Evolutionary conservation across 2,797 vertebrate genomes (phyloP).

Genomic region (Acridotheres tristis): DNA sequence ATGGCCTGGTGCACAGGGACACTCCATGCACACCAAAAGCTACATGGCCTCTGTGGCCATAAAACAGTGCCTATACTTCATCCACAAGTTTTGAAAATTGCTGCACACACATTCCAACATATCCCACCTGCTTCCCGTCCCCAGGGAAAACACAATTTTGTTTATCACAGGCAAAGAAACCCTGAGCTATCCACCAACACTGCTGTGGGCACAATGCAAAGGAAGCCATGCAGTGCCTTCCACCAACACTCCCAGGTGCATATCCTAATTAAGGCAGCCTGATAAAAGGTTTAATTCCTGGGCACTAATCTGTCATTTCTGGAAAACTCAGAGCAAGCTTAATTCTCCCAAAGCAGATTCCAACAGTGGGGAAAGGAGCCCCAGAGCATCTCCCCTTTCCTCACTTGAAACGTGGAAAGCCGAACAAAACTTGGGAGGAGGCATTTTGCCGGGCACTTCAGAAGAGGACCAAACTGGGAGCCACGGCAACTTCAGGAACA

Average conservation of each 20-base stretch:
- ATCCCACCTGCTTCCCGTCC: not conserved
- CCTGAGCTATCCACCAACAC: fast-evolving
- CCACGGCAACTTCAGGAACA: not conserved
- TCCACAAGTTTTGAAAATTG: not conserved
- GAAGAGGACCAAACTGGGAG: not conserved
- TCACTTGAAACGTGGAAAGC: fast-evolving
- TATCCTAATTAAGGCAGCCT: not conserved
- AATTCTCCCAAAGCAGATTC: not conserved
- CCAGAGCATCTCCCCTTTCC: not conserved
- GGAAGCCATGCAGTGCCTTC: not conserved
- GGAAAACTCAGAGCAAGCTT: not conserved
- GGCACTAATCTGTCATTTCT: not conserved
- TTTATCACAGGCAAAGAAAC: not conserved
- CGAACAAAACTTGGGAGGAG: not conserved
- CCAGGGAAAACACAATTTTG: not conserved
- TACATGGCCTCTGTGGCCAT: fast-evolving
- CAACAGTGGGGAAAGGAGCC: not conserved
- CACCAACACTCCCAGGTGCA: not conserved
- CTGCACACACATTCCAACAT: not conserved
- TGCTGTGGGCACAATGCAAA: not conserved
- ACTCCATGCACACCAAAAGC: not conserved
- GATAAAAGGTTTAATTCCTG: not conserved
- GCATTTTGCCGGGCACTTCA: not conserved
- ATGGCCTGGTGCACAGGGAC: fast-evolving
- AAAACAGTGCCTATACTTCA: not conserved